Conservation (phyloP, 2,797 vertebrate species). For the Premnoplex brunnescens region DNA sequence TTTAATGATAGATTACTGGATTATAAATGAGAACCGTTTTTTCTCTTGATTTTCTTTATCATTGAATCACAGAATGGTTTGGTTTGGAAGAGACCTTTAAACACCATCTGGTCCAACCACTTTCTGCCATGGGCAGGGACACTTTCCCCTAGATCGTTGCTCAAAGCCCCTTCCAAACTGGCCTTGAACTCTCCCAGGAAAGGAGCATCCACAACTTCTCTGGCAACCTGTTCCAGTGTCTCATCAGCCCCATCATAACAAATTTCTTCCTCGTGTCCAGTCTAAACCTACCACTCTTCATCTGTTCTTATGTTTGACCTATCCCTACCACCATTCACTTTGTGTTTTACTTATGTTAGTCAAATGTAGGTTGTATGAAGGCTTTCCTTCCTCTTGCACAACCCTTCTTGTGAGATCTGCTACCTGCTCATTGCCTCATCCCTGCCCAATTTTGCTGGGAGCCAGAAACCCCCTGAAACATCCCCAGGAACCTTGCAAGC, state of each 20-base stretch:
- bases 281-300: not conserved
- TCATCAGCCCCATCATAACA: not conserved
- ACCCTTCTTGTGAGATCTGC: not conserved
- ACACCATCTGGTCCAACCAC: not conserved
- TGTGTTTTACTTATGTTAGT: not conserved
- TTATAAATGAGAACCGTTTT: not conserved
- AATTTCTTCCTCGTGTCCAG: not conserved
- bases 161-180: not conserved
- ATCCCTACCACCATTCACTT: not conserved
- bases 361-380: not conserved
- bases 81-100: not conserved
- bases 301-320: not conserved
- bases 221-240: not conserved
- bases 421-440: not conserved
- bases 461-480: not conserved
- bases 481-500: not conserved
- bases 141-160: not conserved
- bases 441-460: not conserved
- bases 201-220: not conserved
- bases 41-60: not conserved
- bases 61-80: not conserved
- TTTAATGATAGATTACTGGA: not conserved
- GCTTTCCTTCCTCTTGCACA: not conserved
- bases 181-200: not conserved
- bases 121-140: not conserved